These are phyloP conservation scores for Colistium nudipinnis DNA, from an alignment of 2,113 vertebrate species.

Conservation along the genomic window DNA sequence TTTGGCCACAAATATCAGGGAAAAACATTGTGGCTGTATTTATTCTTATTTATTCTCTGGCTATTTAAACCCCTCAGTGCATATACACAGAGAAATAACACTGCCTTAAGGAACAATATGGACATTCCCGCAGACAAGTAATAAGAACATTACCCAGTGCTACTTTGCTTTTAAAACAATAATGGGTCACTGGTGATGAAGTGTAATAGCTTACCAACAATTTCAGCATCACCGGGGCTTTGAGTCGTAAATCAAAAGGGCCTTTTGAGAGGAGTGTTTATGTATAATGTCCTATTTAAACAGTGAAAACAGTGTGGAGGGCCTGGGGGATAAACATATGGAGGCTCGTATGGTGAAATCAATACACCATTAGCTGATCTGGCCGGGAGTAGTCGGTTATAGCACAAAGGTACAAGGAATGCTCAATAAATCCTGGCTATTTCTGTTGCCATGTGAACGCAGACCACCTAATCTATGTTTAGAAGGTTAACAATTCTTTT, in stretches of 20 bases:
- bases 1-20: no score
- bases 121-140: constrained; percentile 48
- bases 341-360: constrained; percentile 69
- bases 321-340: constrained; percentile 73
- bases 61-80: background rate
- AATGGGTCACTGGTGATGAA: constrained; percentile 56
- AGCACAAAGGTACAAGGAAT: constrained; percentile 56
- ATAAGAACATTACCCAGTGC: constrained; percentile 36
- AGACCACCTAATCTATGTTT: constrained; percentile 13
- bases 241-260: constrained; percentile 68
- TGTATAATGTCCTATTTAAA: constrained; percentile 76
- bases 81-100: constrained; percentile 9
- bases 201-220: constrained; percentile 47
- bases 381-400: constrained; percentile 53
- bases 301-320: constrained; percentile 66
- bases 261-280: constrained; percentile 74
- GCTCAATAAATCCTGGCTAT: constrained; percentile 63
- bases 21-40: no score
- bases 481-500: constrained; percentile 39
- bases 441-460: constrained; percentile 61
- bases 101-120: constrained; percentile 15
- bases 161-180: constrained; percentile 59
- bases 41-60: background rate
- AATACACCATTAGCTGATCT: constrained; percentile 77
- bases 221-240: constrained; percentile 56